Conservation (phyloP, 2,797 vertebrate species). For the Hypotaenidia philippensis region DNA sequence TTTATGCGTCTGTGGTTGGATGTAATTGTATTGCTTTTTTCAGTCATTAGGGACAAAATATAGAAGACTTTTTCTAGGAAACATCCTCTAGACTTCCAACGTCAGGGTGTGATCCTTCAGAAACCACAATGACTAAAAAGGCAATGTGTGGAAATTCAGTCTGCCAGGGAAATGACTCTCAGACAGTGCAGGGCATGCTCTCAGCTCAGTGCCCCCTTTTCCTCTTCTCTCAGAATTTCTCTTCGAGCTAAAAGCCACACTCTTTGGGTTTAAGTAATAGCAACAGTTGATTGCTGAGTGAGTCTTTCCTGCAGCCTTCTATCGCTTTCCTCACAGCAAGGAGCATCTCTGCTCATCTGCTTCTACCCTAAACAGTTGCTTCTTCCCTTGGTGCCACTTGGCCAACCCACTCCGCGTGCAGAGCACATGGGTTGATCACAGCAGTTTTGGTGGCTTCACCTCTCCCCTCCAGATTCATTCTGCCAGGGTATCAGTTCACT, state of each 20-base stretch:
- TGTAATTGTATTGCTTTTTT: not conserved
- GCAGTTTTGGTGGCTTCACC: not conserved
- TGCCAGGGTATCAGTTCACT: not conserved
- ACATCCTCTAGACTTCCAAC: not conserved
- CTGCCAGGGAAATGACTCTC: not conserved
- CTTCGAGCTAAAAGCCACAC: not conserved
- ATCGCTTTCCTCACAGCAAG: not conserved
- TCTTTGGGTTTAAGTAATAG: not conserved
- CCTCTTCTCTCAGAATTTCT: not conserved
- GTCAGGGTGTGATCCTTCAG: not conserved
- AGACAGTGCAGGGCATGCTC: not conserved
- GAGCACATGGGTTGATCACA: not conserved
- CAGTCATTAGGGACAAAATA: not conserved
- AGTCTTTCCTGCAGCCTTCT: not conserved
- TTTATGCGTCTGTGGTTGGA: not conserved
- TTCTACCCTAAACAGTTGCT: not conserved
- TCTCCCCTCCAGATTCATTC: not conserved
- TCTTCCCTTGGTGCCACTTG: not conserved
- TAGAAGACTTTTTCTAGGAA: not conserved
- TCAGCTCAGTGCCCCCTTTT: not conserved
- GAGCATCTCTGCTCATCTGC: not conserved
- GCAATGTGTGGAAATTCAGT: not conserved
- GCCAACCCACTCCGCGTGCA: not conserved
- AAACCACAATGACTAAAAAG: constrained; percentile 14
- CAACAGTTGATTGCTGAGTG: not conserved